Evolutionary conservation across 37 sponge, comb jelly and placozoan genomes (phyloP).

Genomic region (Beroe ovata): DNA sequence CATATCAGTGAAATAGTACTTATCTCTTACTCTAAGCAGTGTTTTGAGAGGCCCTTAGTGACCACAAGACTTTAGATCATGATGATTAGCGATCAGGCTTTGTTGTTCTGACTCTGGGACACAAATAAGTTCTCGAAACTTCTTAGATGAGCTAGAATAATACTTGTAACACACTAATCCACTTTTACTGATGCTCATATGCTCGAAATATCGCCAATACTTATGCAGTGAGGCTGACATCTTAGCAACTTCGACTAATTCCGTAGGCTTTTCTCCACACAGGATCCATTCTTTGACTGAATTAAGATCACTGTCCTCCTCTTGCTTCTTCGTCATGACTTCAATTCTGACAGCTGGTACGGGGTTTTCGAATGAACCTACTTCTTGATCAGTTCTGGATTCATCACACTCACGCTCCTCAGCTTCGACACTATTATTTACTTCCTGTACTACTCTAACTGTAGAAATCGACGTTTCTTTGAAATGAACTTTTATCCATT

Average conservation of each 20-base stretch:
- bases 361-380: not conserved
- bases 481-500: no score
- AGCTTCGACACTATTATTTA: no score
- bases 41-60: conserved; percentile 6
- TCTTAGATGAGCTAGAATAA: not conserved
- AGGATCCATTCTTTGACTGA: not conserved
- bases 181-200: conserved; percentile 1
- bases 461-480: no score
- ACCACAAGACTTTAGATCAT: not conserved
- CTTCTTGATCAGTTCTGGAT: no score
- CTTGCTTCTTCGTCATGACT: not conserved
- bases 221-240: not conserved
- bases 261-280: not conserved
- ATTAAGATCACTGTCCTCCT: not conserved
- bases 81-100: not conserved
- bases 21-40: not conserved
- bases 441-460: no score
- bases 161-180: conserved; percentile 2
- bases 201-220: not conserved
- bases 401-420: no score
- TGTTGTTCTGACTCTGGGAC: not conserved
- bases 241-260: not conserved
- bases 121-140: not conserved
- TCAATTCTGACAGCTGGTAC: not conserved
- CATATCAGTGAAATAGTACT: not conserved